A percentile compares a stretch with the other conserved stretches of the same genome.
Evolutionary conservation across 2,888 invertebrate species (phyloP).

Genomic region (Dicyrtomina minuta): DNA sequence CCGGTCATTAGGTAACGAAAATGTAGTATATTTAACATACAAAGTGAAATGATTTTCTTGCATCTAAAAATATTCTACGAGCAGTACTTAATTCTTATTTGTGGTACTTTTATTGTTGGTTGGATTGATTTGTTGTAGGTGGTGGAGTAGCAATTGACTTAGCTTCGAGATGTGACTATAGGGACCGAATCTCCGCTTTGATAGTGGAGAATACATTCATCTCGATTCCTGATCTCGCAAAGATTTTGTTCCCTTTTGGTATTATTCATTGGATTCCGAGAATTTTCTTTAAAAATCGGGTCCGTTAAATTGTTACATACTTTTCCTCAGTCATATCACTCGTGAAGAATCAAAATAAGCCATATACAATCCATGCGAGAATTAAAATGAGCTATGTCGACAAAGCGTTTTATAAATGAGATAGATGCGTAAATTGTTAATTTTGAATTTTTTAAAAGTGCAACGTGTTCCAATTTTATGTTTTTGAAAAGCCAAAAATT

Average conservation of each 20-base stretch:
- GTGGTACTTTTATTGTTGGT: constrained; percentile 34
- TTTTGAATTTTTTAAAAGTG: neutral
- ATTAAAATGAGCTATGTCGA: too few species aligned
- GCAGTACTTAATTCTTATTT: too few species aligned
- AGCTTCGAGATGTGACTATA: constrained; percentile 73
- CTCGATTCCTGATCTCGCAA: constrained; percentile 89
- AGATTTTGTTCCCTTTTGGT: constrained; percentile 73
- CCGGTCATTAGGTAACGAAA: constrained; percentile 71
- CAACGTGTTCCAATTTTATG: too few species aligned
- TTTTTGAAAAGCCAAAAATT: neutral
- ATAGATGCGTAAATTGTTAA: too few species aligned
- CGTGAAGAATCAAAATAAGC: too few species aligned
- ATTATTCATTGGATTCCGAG: constrained; percentile 75
- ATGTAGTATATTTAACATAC: too few species aligned
- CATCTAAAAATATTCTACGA: too few species aligned
- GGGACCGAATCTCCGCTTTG: constrained; percentile 78
- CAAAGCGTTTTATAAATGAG: too few species aligned
- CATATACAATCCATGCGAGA: too few species aligned
- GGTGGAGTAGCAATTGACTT: constrained; percentile 90
- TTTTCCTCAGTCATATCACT: neutral
- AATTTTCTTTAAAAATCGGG: constrained; percentile 89
- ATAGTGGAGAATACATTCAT: constrained; percentile 95
- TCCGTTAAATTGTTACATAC: too few species aligned
- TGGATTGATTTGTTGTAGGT: constrained; percentile 63
- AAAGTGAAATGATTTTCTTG: too few species aligned